Evolutionary conservation across 2,797 vertebrate genomes (phyloP), one percentile per base, ranked within the genome.

Genomic region (Gobio occitaniae): DNA sequence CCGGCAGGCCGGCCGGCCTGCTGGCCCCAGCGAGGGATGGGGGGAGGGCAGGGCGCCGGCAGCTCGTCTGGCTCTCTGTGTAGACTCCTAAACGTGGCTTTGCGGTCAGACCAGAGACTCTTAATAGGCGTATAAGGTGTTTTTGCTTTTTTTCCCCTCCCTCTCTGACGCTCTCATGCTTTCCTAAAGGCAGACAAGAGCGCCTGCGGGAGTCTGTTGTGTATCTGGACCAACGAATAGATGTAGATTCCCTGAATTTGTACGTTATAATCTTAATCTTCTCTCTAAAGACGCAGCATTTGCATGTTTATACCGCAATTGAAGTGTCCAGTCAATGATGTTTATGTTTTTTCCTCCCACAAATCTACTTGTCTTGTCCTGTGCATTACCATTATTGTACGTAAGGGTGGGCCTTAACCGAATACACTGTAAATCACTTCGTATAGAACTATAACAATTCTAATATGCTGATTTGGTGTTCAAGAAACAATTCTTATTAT

Each of bases 51-150:
- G 88, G 94, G 94, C 94, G 95, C 94, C 94, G 91, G 93, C 90
- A 94, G 90, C 93, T 93, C 90, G 92, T 90, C 93, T 95, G 92
- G 89, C 94, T 93, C 93, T 91, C 94, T 92, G 91, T 92, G 90
- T 91, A 94, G 93, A 93, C 93, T 94, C 93, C 95, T 94, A 93
- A 93, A 93, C 91, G 92, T 93, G 88, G 94, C 93, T 93, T 93
- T 95, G 93, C 87, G 93, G 95, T 94, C 93, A 94, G 92, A 92
- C 93, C 92, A 75, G 88, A 95, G 94, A 92, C 93, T 94, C 92
- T 84, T 94, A 94, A 93, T 91, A 92, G 91, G 91, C 92, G 91
- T 93, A 93, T 94, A 94, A 95, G 92, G 92, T 92, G 90, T 93
- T 91, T 93, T 86, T 92, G 89, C 87, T 77, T 90, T 89, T 91